Percentiles rank a stretch among this genome's conserved stretches.
Conservation (phyloP, 37 sponge, comb jelly and placozoan genomes). For the Halichondria panicea region DNA sequence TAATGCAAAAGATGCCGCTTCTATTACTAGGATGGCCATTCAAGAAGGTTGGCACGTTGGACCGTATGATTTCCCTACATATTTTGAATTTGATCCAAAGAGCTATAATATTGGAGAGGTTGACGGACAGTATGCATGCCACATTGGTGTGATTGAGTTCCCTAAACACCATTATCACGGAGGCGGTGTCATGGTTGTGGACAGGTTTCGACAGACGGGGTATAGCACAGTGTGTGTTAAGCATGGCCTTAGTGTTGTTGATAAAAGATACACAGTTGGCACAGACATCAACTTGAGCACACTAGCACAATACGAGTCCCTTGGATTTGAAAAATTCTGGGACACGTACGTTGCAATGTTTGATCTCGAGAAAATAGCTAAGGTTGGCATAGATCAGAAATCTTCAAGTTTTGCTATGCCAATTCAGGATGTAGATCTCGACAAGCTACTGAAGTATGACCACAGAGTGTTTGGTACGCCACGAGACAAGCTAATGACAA, state of each 20-base stretch:
- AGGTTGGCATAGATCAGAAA: background rate
- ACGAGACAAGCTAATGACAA: background rate
- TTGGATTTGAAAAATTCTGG: slow-evolving; percentile 4
- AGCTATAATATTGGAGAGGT: slow-evolving; percentile 1
- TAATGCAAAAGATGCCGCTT: background rate
- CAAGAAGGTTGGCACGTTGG: slow-evolving; percentile 6
- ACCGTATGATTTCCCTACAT: background rate
- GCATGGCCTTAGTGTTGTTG: background rate
- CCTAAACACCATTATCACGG: background rate
- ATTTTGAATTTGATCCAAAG: slow-evolving; percentile 3
- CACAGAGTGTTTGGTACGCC: background rate
- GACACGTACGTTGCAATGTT: slow-evolving; percentile 7
- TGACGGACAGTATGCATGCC: background rate
- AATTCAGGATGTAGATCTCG: background rate
- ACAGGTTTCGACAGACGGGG: background rate
- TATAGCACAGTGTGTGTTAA: background rate
- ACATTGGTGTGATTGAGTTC: background rate
- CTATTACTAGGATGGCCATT: background rate
- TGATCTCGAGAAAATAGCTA: background rate
- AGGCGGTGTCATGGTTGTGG: background rate
- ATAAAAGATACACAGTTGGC: background rate
- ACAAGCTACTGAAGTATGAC: background rate
- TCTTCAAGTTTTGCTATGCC: background rate
- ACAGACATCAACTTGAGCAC: background rate
- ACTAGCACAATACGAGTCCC: background rate